Evolutionary conservation across 2,888 invertebrate genomes (phyloP).

Genomic region (Trilocha varians): DNA sequence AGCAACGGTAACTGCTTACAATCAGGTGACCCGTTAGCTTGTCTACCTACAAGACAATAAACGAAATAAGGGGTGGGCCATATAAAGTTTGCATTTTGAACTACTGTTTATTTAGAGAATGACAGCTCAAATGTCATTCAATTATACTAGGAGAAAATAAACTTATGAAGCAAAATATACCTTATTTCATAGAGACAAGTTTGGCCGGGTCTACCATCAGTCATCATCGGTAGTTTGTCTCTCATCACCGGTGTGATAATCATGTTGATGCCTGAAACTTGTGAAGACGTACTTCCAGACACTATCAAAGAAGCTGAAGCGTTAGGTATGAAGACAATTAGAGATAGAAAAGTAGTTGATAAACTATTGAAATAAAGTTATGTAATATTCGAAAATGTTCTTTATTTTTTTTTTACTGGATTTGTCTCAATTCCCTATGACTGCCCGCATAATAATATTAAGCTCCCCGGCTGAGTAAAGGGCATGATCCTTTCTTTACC

Average conservation of each 20-base stretch:
- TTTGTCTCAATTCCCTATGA: no score
- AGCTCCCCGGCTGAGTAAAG: no score
- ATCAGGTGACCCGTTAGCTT: no score
- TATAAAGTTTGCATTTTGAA: no score
- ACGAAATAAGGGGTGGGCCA: no score
- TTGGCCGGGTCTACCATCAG: conserved; percentile 26
- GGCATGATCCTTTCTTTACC: no score
- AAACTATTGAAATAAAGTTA: background rate
- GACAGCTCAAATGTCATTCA: no score
- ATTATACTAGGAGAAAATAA: no score
- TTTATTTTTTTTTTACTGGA: background rate
- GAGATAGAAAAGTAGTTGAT: background rate
- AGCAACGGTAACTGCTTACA: no score
- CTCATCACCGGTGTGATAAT: conserved; percentile 23
- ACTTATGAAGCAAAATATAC: background rate
- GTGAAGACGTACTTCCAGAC: conserved; percentile 23
- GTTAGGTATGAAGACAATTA: conserved; percentile 11
- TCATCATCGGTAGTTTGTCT: conserved; percentile 23
- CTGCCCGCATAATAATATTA: no score
- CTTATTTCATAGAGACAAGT: conserved; percentile 28
- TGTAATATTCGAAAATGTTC: background rate
- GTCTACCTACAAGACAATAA: no score
- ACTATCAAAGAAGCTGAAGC: conserved; percentile 24
- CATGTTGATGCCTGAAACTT: conserved; percentile 26
- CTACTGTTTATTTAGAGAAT: no score